Conservation (phyloP, 1,140 invertebrate genomes). For the Zaprionus davidi region DNA sequence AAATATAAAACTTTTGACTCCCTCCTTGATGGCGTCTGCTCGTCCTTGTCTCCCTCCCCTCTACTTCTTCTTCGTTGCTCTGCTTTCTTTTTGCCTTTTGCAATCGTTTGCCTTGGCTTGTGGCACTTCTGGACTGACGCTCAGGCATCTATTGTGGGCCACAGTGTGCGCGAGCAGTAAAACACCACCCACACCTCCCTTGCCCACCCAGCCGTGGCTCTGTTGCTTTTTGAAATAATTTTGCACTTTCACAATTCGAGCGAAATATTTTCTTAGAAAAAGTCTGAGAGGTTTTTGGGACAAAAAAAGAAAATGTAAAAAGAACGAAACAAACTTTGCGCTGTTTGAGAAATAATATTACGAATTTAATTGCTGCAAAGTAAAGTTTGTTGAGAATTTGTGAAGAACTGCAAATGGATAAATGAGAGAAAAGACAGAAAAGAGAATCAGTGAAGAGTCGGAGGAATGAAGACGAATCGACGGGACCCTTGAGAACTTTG, state of each 20-base stretch:
- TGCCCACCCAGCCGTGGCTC: not conserved
- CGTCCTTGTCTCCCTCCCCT: slow-evolving; percentile 9
- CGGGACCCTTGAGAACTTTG: slow-evolving; percentile 18
- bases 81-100: slow-evolving; percentile 4
- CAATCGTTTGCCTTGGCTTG: slow-evolving; percentile 18
- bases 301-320: slow-evolving; percentile 15
- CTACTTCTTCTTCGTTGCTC: slow-evolving; percentile 1
- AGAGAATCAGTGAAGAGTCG: not conserved
- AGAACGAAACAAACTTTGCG: slow-evolving; percentile 52
- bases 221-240: slow-evolving; percentile 47
- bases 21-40: slow-evolving; percentile 23
- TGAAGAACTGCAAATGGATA: slow-evolving; percentile 28
- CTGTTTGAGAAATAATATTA: slow-evolving; percentile 56
- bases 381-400: slow-evolving; percentile 35
- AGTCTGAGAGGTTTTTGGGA: slow-evolving; percentile 26
- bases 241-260: slow-evolving; percentile 43
- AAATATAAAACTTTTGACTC: slow-evolving; percentile 64
- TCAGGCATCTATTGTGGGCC: slow-evolving; percentile 19
- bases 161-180: not conserved
- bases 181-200: not conserved
- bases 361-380: slow-evolving; percentile 64
- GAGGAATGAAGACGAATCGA: slow-evolving; percentile 17
- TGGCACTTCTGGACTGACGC: slow-evolving; percentile 46
- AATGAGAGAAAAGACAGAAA: slow-evolving; percentile 31
- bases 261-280: slow-evolving; percentile 52